Evolutionary conservation across 2,797 vertebrate genomes (phyloP).

Genomic region (Galagoides demidoff): DNA sequence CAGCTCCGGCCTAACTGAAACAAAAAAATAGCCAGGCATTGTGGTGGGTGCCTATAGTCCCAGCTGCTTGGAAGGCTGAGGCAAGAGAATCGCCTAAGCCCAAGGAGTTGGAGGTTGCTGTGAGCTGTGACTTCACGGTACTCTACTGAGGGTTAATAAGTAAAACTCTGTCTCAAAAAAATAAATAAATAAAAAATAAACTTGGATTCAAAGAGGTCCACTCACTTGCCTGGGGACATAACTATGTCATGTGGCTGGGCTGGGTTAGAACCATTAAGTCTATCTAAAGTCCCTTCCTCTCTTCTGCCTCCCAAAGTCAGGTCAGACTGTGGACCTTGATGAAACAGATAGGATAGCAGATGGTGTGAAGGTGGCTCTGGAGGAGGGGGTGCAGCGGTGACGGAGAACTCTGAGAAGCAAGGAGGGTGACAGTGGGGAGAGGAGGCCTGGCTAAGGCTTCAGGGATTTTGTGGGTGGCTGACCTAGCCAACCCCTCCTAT

Average conservation of each 20-base stretch:
- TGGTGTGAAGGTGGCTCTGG: neutral
- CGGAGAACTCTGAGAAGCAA: neutral
- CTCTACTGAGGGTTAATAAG: too few species aligned
- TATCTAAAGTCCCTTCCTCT: neutral
- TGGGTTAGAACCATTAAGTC: too few species aligned
- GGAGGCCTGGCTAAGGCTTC: neutral
- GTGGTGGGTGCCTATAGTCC: too few species aligned
- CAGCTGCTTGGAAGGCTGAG: too few species aligned
- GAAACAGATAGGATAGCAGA: neutral
- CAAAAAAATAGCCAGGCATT: too few species aligned
- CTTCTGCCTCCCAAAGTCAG: neutral
- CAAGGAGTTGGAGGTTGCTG: too few species aligned
- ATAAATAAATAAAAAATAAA: neutral
- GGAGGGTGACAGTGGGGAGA: neutral
- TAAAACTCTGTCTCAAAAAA: too few species aligned
- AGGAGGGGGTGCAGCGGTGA: neutral
- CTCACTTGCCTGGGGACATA: neutral
- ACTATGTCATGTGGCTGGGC: fast-evolving
- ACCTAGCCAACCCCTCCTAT: neutral
- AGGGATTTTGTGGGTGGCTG: neutral
- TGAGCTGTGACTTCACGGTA: too few species aligned
- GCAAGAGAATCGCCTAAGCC: too few species aligned
- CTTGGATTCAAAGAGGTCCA: neutral
- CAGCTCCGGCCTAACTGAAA: too few species aligned
- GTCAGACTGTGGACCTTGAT: neutral